Base-by-base conservation (phyloP, 2,888 invertebrate genomes). In the Cheilosia grossa region DNA sequence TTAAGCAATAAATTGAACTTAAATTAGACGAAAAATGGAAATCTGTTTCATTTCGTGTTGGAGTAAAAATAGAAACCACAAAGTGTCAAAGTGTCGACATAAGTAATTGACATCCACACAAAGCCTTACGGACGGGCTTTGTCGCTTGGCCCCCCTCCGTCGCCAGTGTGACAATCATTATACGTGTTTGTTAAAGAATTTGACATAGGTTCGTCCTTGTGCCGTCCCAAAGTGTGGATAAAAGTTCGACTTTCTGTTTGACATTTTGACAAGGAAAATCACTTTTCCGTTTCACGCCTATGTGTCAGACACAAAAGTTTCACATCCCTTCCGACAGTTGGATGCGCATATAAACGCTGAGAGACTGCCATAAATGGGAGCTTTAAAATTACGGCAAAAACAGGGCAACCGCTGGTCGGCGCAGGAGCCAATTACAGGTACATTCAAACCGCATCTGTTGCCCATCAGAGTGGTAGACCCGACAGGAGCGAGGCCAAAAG, bases 1-100 rank as follows among this genome's bases (percentile, higher is more conserved):
- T 70, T 80, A 74, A 74, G 63, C 67, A 83, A 83, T 83, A 83
- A 80, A 83, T 80, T 80, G 58, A 80, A 69, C 63, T 80, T 80
- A 59, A 53, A 83, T 80, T 83, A 83, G 83, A 74, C 44, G 56
- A 67, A 17, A 37, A 42, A 33, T 33, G 9, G 15, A 15, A 4
- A 19, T 15, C 27, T 33, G 21, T 67, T 73, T 82, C 17, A 70
- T 72, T 77, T 44, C n/a, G 4, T 30, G 17, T 3, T 15, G 4
- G 2, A 24, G 49, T 3, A 9, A 56, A 30, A 21, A 73, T 17
- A 40, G 17, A 42, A 15, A 56, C 47, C 51, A 61, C 66, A 73
- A 73, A 24, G 66, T 78, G 72, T 66, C 72, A 78, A 7, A 24
- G 61, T 78, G 77, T 67, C 77, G 40, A 21, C 53, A 72, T 59